Base-by-base conservation (phyloP, 2,888 invertebrate species). In the Gymnosoma rotundatum region DNA sequence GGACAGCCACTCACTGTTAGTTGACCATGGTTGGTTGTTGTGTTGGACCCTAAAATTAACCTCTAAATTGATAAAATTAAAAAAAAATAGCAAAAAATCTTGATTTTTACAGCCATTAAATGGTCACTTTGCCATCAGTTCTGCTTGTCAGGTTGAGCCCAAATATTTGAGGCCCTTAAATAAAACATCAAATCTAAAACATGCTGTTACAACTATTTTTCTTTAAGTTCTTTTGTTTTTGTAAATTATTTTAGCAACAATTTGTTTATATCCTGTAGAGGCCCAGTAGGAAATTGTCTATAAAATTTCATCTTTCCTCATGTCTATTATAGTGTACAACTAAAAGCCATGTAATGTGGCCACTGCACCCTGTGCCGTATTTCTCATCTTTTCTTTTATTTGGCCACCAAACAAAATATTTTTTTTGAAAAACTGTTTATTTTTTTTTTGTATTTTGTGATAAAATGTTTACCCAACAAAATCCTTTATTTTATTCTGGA, bases 121-220 rank as follows among this genome's bases (percentile, higher is more conserved):
- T 83, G 75, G 60, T 72, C 66, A 79, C 64, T 79, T 75, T 50
- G 52, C 42, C 78, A 73, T 74, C 63, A 58, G 79, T 70, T 78
- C 21, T 48, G 74, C 78, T 74, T 64, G 78, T 83, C 74, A 75
- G 42, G 67, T 32, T 54, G 38, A n/a, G 60, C 61, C 83, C 76
- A 76, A 80, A 83, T 42, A 72, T 66, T 76, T 72, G 79, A 83
- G 79, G 75, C 81, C 80, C 74, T 14, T 81, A 84, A 84, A 81
- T 84, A 84, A 84, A 81, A 84, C 84, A 84, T 84, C 84, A 84
- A 69, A 74, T 58, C 32, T n/a, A 16, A 12, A 70, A 50, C 50
- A 36, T 21, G 80, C 70, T 67, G 70, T 25, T 66, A 63, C 3
- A 45, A 72, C 20, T 66, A n/a, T 66, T 2, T 25, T 69, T 67